Conservation (phyloP, 2,888 invertebrate genomes). For the Scaptomyza caliginosa region DNA sequence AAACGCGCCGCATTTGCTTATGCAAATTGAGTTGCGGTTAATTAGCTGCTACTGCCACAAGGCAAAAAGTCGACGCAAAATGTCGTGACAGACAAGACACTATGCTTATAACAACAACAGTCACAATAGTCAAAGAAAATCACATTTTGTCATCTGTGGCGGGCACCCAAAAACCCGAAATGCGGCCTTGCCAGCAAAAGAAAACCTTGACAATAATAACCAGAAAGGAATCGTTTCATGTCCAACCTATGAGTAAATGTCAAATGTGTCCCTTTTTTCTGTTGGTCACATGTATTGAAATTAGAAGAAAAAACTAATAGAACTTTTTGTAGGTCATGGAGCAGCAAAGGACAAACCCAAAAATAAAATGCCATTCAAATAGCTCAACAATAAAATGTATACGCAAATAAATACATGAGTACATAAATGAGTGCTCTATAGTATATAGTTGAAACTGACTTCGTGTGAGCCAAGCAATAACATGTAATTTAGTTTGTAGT, state of each 20-base stretch:
- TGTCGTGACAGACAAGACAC: constrained; percentile 7
- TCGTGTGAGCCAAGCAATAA: constrained; percentile 3
- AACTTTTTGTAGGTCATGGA: constrained; percentile 28
- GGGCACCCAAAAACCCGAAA: neutral
- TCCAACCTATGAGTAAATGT: constrained; percentile 43
- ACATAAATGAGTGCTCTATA: constrained; percentile 1
- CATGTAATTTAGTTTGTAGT: neutral
- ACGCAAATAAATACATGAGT: constrained; percentile 7
- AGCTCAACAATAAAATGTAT: constrained; percentile 2
- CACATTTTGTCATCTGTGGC: constrained; percentile 26
- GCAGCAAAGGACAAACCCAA: constrained; percentile 17
- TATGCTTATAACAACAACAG: constrained; percentile 1
- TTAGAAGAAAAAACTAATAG: constrained; percentile 11
- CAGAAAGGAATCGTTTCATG: constrained; percentile 22
- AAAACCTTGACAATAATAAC: constrained; percentile 2
- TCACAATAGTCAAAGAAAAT: constrained; percentile 23
- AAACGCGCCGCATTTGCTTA: constrained; percentile 51
- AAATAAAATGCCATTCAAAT: constrained; percentile 17
- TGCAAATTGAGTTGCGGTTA: constrained; percentile 62
- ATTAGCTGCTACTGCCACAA: constrained; percentile 53
- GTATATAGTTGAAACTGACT: neutral
- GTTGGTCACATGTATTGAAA: constrained; percentile 33
- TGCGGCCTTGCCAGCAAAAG: constrained; percentile 26
- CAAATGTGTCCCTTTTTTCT: constrained; percentile 43
- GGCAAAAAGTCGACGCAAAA: constrained; percentile 24